Conservation (phyloP, 2,113 vertebrate species). For the Neopipo cinnamomea region DNA sequence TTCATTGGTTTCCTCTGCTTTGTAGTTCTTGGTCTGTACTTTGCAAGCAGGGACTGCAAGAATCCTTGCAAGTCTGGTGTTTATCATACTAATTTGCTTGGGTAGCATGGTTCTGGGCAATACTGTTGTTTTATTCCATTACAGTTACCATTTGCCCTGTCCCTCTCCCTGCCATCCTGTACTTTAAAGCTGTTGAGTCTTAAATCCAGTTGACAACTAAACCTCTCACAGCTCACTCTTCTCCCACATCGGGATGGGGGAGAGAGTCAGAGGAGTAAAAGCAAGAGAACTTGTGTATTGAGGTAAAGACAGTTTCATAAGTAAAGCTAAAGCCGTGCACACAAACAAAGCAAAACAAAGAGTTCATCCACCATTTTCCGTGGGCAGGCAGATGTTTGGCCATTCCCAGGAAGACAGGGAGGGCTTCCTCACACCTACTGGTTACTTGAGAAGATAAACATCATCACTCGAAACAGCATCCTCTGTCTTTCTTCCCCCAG, state of each 20-base stretch:
- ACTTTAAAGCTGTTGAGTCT: background rate
- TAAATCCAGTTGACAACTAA: background rate
- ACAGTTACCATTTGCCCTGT: background rate
- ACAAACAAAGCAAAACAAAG: background rate
- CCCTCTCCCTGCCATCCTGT: background rate
- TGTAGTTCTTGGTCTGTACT: background rate
- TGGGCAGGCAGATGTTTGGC: background rate
- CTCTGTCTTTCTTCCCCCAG: background rate
- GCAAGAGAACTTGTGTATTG: background rate
- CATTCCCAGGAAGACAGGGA: background rate
- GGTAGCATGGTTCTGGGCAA: background rate
- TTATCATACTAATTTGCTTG: background rate
- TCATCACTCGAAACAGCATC: no score
- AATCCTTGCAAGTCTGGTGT: background rate
- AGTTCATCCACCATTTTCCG: background rate
- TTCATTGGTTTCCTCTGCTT: background rate
- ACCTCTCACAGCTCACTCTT: background rate
- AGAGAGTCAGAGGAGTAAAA: background rate
- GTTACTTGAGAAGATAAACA: background rate
- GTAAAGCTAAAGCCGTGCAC: background rate
- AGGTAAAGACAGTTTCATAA: background rate
- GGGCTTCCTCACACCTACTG: background rate
- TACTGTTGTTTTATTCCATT: background rate
- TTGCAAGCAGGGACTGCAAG: background rate
- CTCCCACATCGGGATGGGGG: background rate